A percentile compares a stretch with the other conserved stretches of the same genome.
Conservation (phyloP, 2,113 vertebrate genomes). For the Neodontobutis hainanensis region DNA sequence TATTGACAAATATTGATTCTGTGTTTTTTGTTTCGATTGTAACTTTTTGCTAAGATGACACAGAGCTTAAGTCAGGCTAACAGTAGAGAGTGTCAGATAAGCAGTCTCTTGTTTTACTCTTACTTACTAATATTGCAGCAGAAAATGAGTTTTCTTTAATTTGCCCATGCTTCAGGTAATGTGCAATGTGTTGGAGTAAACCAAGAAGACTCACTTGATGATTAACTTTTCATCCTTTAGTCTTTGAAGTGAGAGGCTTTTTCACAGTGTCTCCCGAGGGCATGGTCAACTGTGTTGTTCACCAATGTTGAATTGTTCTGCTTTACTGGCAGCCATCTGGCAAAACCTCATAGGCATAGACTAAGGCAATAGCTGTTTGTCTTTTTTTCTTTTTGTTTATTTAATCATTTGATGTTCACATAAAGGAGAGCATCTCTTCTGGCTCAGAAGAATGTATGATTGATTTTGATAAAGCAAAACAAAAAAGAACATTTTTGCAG, state of each 20-base stretch:
- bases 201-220: slow-evolving; percentile 31
- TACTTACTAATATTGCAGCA: slow-evolving; percentile 17
- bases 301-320: slow-evolving; percentile 53
- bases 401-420: slow-evolving; percentile 56
- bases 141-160: neutral
- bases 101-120: slow-evolving; percentile 28
- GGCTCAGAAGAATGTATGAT: slow-evolving; percentile 5
- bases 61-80: slow-evolving; percentile 5
- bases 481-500: slow-evolving; percentile 7
- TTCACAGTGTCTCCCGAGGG: slow-evolving; percentile 16
- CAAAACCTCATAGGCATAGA: slow-evolving; percentile 58
- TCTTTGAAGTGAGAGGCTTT: slow-evolving; percentile 56
- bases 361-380: slow-evolving; percentile 58
- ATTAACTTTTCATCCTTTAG: slow-evolving; percentile 43
- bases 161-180: slow-evolving; percentile 14
- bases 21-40: slow-evolving; percentile 8
- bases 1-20: slow-evolving; percentile 10
- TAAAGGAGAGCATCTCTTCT: slow-evolving; percentile 8
- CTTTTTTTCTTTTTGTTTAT: slow-evolving; percentile 23
- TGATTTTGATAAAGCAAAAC: slow-evolving; percentile 16
- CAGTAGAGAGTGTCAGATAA: slow-evolving; percentile 14
- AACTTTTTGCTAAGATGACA: neutral
- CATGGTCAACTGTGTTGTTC: slow-evolving; percentile 48
- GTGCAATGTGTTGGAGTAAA: slow-evolving; percentile 30
- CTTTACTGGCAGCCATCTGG: slow-evolving; percentile 68